phyloP scores from a whole-genome alignment of 2,113 vertebrate species.

The Cololabis saira region DNA sequence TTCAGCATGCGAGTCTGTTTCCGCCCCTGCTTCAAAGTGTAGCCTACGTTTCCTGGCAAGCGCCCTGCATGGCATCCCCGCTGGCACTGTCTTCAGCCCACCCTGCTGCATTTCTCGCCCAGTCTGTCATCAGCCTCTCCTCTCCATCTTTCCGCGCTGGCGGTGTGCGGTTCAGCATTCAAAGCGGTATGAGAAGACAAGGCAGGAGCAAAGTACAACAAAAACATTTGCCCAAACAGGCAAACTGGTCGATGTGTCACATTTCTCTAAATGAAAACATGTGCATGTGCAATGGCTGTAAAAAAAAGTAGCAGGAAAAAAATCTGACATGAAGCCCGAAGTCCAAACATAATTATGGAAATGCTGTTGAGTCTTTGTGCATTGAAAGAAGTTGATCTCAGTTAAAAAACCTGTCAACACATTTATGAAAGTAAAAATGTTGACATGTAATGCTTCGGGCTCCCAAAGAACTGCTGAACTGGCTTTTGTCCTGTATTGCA shows the following conservation, averaged over 20 bases:
- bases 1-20: slow-evolving; percentile 10
- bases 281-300: not conserved
- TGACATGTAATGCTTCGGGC: not conserved
- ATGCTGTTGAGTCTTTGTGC: too few species aligned
- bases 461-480: too few species aligned
- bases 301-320: not conserved
- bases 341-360: too few species aligned
- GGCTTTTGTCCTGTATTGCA: too few species aligned
- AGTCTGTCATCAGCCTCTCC: slow-evolving; percentile 42
- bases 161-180: slow-evolving; percentile 6
- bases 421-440: slow-evolving; percentile 1
- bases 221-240: slow-evolving; percentile 14
- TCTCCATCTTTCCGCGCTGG: slow-evolving; percentile 42
- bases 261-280: not conserved
- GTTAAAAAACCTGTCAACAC: not conserved
- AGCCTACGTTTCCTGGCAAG: slow-evolving; percentile 65
- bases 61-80: slow-evolving; percentile 67
- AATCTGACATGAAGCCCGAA: not conserved
- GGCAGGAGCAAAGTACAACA: not conserved
- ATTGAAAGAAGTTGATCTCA: too few species aligned
- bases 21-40: slow-evolving; percentile 42
- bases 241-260: not conserved
- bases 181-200: slow-evolving; percentile 6
- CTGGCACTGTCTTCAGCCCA: slow-evolving; percentile 66
- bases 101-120: slow-evolving; percentile 57